These are phyloP conservation scores for Pica pica DNA, from an alignment of 2,113 vertebrate genomes.

Conservation along the genomic window DNA sequence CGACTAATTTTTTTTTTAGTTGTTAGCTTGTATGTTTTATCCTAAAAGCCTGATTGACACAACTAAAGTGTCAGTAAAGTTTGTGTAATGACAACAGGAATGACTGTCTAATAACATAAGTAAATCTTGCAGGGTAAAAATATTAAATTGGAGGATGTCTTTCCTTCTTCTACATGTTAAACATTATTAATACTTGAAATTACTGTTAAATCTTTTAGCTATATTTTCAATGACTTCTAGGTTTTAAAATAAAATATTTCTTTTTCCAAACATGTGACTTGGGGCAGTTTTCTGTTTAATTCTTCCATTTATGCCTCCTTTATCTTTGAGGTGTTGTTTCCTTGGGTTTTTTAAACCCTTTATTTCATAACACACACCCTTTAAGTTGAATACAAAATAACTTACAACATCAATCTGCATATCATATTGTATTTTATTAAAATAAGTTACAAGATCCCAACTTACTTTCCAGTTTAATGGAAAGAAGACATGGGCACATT, in stretches of 20 bases:
- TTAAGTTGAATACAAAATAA: neutral
- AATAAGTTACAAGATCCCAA: slow-evolving; percentile 28
- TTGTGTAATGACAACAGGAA: neutral
- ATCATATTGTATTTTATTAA: slow-evolving; percentile 13
- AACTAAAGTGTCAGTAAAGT: neutral
- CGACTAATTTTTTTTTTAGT: neutral
- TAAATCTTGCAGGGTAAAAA: neutral
- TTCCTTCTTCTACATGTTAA: neutral
- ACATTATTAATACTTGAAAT: neutral
- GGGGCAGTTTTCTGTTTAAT: neutral
- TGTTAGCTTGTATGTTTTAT: neutral
- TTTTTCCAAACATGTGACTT: neutral
- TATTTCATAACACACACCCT: neutral
- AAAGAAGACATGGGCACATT: neutral
- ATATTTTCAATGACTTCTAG: neutral
- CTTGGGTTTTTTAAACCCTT: neutral
- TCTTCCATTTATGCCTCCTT: neutral
- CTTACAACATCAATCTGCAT: neutral
- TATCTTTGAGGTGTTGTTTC: neutral
- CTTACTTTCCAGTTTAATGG: slow-evolving; percentile 1
- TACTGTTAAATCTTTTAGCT: neutral
- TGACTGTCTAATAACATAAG: neutral
- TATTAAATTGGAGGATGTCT: neutral
- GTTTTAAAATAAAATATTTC: neutral
- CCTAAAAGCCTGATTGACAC: neutral